Evolutionary conservation across 2,113 vertebrate genomes (phyloP).

Genomic region (Periophthalmodon schlosseri): DNA sequence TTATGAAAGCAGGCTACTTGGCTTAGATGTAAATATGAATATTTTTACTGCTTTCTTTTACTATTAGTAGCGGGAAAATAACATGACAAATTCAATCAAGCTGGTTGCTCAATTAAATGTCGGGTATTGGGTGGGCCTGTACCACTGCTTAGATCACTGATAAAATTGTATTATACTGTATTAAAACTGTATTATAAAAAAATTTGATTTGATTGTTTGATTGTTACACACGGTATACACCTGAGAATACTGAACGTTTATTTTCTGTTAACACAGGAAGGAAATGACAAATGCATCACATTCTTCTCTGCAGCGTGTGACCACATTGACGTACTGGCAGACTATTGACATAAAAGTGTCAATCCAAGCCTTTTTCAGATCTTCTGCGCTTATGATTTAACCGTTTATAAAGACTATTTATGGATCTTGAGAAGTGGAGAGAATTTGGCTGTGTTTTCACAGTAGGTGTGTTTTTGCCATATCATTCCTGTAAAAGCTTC

Average conservation of each 20-base stretch:
- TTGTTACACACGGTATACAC: neutral
- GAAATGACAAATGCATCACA: slow-evolving; percentile 22
- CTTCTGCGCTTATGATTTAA: neutral
- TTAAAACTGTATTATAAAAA: neutral
- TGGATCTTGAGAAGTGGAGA: slow-evolving; percentile 22
- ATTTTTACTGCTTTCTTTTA: neutral
- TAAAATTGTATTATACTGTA: neutral
- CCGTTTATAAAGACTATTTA: slow-evolving; percentile 12
- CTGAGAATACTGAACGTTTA: neutral
- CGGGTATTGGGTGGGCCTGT: neutral
- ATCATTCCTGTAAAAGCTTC: slow-evolving; percentile 38
- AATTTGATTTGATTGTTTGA: neutral
- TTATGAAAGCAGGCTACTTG: neutral
- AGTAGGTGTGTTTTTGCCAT: slow-evolving; percentile 46
- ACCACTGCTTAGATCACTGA: too few species aligned
- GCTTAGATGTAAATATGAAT: neutral
- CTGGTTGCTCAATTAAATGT: neutral
- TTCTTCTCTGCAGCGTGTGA: neutral
- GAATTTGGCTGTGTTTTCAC: slow-evolving; percentile 29
- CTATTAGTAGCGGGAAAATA: neutral
- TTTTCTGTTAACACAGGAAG: neutral
- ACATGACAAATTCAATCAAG: neutral
- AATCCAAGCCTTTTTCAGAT: too few species aligned
- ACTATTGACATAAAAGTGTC: neutral
- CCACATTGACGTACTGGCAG: neutral